Conservation (phyloP, 1,140 invertebrate species). For the Megalopta genalis region DNA sequence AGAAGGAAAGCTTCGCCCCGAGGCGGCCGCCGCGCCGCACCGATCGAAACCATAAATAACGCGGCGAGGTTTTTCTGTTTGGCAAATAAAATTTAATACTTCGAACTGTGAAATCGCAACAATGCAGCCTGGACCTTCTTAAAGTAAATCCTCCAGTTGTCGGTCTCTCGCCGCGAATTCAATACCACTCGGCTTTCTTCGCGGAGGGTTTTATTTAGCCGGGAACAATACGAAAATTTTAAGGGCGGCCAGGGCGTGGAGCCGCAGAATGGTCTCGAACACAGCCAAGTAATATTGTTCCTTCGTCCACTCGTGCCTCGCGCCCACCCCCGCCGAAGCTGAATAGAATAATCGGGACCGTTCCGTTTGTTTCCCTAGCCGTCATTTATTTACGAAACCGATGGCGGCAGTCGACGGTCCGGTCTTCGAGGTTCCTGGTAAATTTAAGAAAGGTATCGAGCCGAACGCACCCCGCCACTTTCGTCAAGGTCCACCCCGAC, state of each 20-base stretch:
- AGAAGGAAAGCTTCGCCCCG: neutral
- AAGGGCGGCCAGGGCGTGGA: neutral
- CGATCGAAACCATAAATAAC: neutral
- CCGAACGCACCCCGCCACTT: slow-evolving; percentile 40
- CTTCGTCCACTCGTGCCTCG: slow-evolving; percentile 7
- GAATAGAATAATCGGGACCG: slow-evolving; percentile 46
- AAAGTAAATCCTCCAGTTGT: neutral
- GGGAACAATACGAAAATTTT: neutral
- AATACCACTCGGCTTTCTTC: neutral
- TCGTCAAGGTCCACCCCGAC: slow-evolving; percentile 24
- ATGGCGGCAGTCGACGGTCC: neutral
- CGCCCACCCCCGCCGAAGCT: neutral
- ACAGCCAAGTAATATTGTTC: neutral
- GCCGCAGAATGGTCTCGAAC: neutral
- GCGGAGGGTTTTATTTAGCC: neutral
- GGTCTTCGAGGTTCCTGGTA: slow-evolving; percentile 34
- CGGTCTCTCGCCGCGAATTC: neutral
- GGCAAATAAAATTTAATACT: neutral
- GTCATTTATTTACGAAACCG: slow-evolving; percentile 58
- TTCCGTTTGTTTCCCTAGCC: slow-evolving; percentile 20
- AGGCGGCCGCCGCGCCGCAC: too few relatives aligned
- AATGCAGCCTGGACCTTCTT: neutral
- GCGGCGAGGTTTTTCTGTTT: too few relatives aligned
- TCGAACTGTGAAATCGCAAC: neutral
- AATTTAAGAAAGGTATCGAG: slow-evolving; percentile 65